phyloP scores from a whole-genome alignment of 1,140 invertebrate genomes.

The Zaprionus ornatus region DNA sequence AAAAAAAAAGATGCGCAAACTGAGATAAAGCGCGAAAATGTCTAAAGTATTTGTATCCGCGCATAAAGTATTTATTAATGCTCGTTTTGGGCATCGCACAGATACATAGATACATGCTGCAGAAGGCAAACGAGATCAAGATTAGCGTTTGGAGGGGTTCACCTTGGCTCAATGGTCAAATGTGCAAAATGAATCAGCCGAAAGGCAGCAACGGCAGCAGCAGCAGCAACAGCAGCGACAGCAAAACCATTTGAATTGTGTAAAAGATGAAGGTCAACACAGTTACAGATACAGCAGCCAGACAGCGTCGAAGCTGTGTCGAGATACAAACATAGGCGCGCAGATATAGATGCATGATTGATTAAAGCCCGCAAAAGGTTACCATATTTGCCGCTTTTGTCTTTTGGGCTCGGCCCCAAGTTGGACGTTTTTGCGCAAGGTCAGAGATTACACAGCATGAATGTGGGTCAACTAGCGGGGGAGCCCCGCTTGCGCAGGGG shows the following conservation, averaged over 20 bases:
- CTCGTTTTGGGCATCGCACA: constrained; percentile 8
- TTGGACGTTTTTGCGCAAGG: constrained; percentile 15
- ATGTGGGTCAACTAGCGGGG: constrained; percentile 38
- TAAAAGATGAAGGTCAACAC: constrained; percentile 70
- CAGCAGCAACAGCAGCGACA: constrained; percentile 30
- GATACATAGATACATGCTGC: constrained; percentile 32
- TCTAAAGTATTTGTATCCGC: constrained; percentile 27
- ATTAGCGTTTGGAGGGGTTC: constrained; percentile 69
- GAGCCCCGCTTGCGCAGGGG: too few species aligned
- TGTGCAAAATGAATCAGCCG: constrained; percentile 69
- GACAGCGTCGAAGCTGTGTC: constrained; percentile 17
- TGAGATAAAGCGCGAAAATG: constrained; percentile 54
- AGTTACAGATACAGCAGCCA: constrained; percentile 34
- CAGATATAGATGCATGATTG: constrained; percentile 65
- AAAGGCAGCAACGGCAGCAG: constrained; percentile 36
- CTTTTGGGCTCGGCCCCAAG: constrained; percentile 41
- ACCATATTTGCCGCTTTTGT: constrained; percentile 51
- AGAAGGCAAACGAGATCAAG: constrained; percentile 80
- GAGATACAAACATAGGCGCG: constrained; percentile 22
- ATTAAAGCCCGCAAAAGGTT: constrained; percentile 67
- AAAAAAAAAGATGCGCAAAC: constrained; percentile 54
- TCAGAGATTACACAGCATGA: constrained; percentile 27
- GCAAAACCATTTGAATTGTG: constrained; percentile 50
- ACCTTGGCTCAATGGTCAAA: constrained; percentile 81
- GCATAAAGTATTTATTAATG: constrained; percentile 42